A percentile compares a stretch with the other conserved stretches of the same genome.
These are phyloP conservation scores for Pangasianodon gigas DNA, from an alignment of 2,113 vertebrate species.

Conservation along the genomic window DNA sequence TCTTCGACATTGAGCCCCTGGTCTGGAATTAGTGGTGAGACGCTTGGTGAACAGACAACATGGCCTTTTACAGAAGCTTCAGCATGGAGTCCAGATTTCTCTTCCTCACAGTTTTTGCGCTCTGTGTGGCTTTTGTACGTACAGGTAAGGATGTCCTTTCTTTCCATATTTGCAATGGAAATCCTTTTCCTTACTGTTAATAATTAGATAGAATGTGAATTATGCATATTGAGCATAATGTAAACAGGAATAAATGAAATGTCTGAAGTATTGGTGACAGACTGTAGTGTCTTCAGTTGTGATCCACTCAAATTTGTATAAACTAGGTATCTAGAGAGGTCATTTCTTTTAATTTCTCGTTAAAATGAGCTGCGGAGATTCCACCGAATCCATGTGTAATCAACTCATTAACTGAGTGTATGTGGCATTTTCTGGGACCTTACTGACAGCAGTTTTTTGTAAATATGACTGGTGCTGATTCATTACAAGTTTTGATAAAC, in stretches of 20 bases:
- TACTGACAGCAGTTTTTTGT: not conserved
- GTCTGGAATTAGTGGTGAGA: constrained; percentile 54
- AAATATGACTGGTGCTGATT: not conserved
- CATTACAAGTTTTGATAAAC: not conserved
- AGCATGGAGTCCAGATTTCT: constrained; percentile 52
- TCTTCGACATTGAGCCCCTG: constrained; percentile 47
- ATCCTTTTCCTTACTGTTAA: not conserved
- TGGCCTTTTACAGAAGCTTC: constrained; percentile 64
- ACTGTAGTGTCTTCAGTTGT: not conserved
- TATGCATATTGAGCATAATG: not conserved
- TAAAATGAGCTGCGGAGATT: not conserved
- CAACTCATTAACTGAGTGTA: not conserved
- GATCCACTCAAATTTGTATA: not conserved
- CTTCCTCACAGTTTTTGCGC: constrained; percentile 63
- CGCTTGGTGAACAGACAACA: constrained; percentile 56
- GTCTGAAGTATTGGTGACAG: not conserved
- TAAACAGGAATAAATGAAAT: not conserved
- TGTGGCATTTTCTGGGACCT: not conserved
- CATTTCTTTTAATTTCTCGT: not conserved
- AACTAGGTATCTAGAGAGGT: too few relatives aligned
- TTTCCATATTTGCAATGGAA: not conserved
- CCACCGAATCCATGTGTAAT: not conserved
- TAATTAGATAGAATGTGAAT: not conserved
- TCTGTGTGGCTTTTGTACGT: constrained; percentile 62
- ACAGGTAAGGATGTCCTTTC: constrained; percentile 67